These are phyloP conservation scores for Toxotes jaculatrix DNA, from an alignment of 2,113 vertebrate species.

Conservation along the genomic window DNA sequence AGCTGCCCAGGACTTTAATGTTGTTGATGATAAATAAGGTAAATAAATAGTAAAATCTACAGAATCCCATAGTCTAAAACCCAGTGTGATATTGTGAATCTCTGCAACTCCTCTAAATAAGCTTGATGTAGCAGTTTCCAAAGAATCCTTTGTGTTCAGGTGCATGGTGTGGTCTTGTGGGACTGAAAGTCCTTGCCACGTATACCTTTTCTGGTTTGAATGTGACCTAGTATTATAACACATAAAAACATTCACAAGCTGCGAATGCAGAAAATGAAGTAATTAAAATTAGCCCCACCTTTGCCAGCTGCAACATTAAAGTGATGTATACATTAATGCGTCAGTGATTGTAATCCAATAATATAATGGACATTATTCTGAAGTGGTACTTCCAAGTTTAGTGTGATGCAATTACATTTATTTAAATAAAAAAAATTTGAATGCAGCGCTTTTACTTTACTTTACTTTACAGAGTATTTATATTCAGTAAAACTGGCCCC, in stretches of 20 bases:
- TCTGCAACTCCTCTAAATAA: conserved; percentile 16
- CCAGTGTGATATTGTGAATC: not conserved
- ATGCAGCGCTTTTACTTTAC: no score
- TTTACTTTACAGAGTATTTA: no score
- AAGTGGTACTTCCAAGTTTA: no score
- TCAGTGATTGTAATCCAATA: no score
- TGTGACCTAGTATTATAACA: conserved; percentile 31
- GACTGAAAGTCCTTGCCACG: conserved; percentile 27
- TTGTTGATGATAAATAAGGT: not conserved
- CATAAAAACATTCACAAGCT: not conserved
- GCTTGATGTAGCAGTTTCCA: conserved; percentile 37
- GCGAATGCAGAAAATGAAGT: no score
- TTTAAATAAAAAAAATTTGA: no score
- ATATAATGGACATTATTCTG: no score
- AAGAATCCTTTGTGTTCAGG: conserved; percentile 25
- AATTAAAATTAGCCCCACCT: no score
- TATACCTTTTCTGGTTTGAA: conserved; percentile 27
- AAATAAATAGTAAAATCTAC: not conserved
- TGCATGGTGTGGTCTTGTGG: conserved; percentile 4
- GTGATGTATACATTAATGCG: no score
- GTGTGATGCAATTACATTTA: no score
- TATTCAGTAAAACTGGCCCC: no score
- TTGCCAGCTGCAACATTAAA: no score
- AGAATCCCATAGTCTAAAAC: not conserved
- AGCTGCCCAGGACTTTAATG: not conserved